Base-by-base conservation (phyloP, 2,888 invertebrate genomes). In the Sylvicola fuscatus region DNA sequence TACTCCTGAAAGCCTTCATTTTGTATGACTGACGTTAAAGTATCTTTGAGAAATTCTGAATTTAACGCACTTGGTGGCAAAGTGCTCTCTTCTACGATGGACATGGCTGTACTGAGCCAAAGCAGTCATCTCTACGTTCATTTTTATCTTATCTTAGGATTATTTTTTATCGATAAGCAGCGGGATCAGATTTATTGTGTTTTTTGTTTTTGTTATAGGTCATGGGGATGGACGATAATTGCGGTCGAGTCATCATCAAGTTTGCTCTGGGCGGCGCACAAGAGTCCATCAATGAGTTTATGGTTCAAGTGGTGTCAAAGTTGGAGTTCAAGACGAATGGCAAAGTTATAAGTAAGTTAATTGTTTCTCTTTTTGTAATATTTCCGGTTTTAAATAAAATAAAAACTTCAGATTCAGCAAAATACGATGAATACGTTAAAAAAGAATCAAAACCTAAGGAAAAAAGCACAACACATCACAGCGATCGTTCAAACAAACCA, bases 301-400 rank as follows among this genome's bases (percentile, higher is more conserved):
- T 77, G 56, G 68, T 89, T 41, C 67, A 73, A 41, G 70, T 79
- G 0, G 81, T 93, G 2, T 67, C 77, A 0, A 74, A 75, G 48
- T 66, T 76, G 4, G 92, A 92, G 49, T 93, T 70, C 54, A 65
- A 72, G 12, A 74, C 76, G 49, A 78, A 77, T 48, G 74, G 80
- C 1, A 86, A 82, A 69, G 78, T 89, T 45, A 66, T 90, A 55
- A 92, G 89, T 87, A 68, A 74, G 77, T 71, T 40, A 8, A 14
- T 15, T n/a, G n/a, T n/a, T n/a, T n/a, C n/a, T n/a, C n/a, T 30
- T 31, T 32, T 8, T 21, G 7, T 29, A 31, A 21, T 28, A 17
- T n/a, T 36, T 15, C 3, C 31, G 27, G n/a, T 26, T 30, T 32
- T 32, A 13, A 12, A 32, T 35, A 30, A 36, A 16, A 36, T 36